Evolutionary conservation across 2,797 vertebrate species (phyloP).

Genomic region (Denticeps clupeoides): DNA sequence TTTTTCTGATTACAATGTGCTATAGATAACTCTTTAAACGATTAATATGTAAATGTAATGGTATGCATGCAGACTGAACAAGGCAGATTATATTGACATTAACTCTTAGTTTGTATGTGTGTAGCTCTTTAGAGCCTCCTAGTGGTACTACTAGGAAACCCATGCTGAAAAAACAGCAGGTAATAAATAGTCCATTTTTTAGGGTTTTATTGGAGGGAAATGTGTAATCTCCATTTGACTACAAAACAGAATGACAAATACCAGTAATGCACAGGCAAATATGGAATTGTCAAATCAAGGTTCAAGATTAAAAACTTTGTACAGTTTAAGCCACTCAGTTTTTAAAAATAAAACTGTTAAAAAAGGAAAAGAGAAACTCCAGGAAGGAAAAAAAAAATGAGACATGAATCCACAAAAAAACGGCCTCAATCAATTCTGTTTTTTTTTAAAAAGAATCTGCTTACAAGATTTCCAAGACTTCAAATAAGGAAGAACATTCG

Average conservation of each 20-base stretch:
- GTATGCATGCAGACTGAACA: too few species aligned
- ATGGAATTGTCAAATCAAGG: conserved; percentile 47
- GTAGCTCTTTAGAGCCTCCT: too few species aligned
- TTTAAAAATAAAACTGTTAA: conserved; percentile 68
- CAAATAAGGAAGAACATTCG: conserved; percentile 5
- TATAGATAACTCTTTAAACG: too few species aligned
- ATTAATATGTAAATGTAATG: too few species aligned
- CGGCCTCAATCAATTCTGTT: background rate
- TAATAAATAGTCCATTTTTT: conserved; percentile 11
- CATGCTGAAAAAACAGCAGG: background rate
- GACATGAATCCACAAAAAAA: background rate
- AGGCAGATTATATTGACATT: too few species aligned
- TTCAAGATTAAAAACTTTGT: conserved; percentile 64
- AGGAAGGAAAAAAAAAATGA: conserved; percentile 29
- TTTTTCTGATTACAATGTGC: too few species aligned
- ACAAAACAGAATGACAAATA: conserved; percentile 50
- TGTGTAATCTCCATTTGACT: conserved; percentile 53
- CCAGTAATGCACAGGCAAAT: conserved; percentile 52
- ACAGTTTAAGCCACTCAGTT: conserved; percentile 64
- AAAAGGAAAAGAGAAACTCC: conserved; percentile 20
- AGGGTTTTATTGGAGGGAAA: conserved; percentile 63
- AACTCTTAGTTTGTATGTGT: too few species aligned
- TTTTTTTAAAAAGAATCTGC: conserved; percentile 6
- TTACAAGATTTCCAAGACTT: conserved; percentile 11
- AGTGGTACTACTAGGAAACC: too few species aligned